Base-by-base conservation (phyloP, 2,888 invertebrate genomes). In the Oscheius myriophilus region DNA sequence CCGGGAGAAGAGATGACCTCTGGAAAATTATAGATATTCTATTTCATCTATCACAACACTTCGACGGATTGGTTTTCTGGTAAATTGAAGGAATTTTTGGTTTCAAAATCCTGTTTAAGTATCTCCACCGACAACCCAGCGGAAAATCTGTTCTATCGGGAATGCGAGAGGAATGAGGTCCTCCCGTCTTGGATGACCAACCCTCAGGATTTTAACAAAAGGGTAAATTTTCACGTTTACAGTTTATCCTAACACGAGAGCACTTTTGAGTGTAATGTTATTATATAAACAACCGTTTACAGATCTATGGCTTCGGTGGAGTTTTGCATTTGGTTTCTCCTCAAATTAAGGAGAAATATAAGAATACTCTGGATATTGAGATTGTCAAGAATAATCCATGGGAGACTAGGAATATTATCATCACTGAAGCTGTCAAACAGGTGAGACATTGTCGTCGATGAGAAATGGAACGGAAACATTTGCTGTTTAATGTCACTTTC, bases 221-320 rank as follows among this genome's bases (percentile, higher is more conserved):
- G 49, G 33, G 73, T 73, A 33, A 23, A 39, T 14, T 21, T 45
- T 6, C 33, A 33, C 33, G n/a, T n/a, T n/a, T n/a, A n/a, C n/a
- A n/a, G 33, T 33, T 33, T 33, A 33, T 33, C 9, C 9, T 9
- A 3, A 33, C 33, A 9, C 33, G 33, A 6, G 3, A 6, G 33
- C 33, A 33, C 33, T 33, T 6, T 33, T 33, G 3, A 33, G 9
- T 33, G 9, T 6, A 6, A 33, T n/a, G 23, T 53, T 18, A n/a
- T n/a, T n/a, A n/a, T n/a, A n/a, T n/a, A n/a, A n/a, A n/a, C n/a
- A n/a, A n/a, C n/a, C n/a, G n/a, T n/a, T 53, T 72, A 39, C 51
- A 80, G 80, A 53, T 80, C 14, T 80, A 70, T 52, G 78, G 80
- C 23, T 73, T 62, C 63, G 72, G 70, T 57, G 80, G 80, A 18